phyloP scores from a whole-genome alignment of 1,140 invertebrate species.

The Bombus difficillimus region DNA sequence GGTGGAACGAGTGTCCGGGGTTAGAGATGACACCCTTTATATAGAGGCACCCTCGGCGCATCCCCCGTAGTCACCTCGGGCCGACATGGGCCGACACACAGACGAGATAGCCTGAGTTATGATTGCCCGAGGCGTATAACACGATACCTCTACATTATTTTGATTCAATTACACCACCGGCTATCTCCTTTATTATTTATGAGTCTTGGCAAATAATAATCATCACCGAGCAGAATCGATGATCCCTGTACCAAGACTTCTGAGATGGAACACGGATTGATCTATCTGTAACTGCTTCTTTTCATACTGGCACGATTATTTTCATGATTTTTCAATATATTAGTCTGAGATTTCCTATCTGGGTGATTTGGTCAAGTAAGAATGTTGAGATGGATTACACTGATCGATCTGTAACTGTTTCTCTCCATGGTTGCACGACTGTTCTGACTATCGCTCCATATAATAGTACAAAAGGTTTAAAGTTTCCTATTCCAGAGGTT shows the following conservation, averaged over 20 bases:
- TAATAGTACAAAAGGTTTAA: too few relatives aligned
- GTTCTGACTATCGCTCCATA: too few relatives aligned
- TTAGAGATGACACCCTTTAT: constrained; percentile 80
- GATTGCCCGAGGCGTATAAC: constrained; percentile 75
- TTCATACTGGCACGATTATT: background rate
- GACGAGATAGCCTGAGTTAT: constrained; percentile 76
- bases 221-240: constrained; percentile 6
- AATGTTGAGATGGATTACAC: background rate
- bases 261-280: background rate
- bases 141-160: constrained; percentile 79
- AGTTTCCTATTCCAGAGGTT: too few relatives aligned
- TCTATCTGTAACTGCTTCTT: background rate
- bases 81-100: constrained; percentile 20
- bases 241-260: background rate
- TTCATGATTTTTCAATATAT: background rate
- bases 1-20: constrained; percentile 74
- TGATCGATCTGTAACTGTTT: background rate
- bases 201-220: constrained; percentile 70
- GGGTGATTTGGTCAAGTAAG: background rate
- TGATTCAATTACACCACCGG: constrained; percentile 77
- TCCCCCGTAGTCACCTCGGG: constrained; percentile 28
- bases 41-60: constrained; percentile 73
- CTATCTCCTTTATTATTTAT: constrained; percentile 75
- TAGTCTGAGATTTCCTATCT: background rate
- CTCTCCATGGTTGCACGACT: background rate